phyloP scores from a whole-genome alignment of 92 coral and sea anemone genomes.

The Chrysogorgia sp. region DNA sequence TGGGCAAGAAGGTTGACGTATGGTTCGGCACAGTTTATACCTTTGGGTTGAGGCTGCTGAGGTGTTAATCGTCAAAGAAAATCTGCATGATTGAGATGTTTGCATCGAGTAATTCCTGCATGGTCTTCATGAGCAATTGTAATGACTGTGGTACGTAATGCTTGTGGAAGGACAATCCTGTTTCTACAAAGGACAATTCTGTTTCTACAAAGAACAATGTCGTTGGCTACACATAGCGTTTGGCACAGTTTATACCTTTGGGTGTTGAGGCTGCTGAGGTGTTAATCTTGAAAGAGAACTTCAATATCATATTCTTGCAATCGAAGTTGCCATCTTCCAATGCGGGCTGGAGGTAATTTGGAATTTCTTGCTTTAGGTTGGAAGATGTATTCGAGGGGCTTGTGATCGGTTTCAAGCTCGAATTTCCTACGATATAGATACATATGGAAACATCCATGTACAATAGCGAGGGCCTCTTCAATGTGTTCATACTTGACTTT shows the following conservation, averaged over 20 bases:
- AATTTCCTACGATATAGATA: constrained; percentile 54
- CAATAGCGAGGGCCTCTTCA: constrained; percentile 19
- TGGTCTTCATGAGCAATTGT: constrained; percentile 56
- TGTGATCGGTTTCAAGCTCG: constrained; percentile 57
- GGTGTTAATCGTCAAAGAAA: constrained; percentile 39
- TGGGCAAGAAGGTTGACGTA: constrained; percentile 43
- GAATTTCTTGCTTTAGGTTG: constrained; percentile 46
- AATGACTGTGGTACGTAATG: constrained; percentile 36
- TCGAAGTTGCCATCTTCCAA: too few relatives aligned
- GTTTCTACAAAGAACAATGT: constrained; percentile 38
- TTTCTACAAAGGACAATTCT: constrained; percentile 53
- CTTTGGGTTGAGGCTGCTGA: constrained; percentile 53
- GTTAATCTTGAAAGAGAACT: constrained; percentile 44
- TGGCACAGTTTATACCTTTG: constrained; percentile 37
- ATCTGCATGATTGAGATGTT: constrained; percentile 46
- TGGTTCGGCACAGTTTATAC: constrained; percentile 35
- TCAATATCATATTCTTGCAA: constrained; percentile 60
- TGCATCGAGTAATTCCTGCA: constrained; percentile 58
- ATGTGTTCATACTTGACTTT: constrained; percentile 43
- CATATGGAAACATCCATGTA: constrained; percentile 53
- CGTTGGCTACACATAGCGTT: not conserved
- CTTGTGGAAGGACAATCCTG: constrained; percentile 44
- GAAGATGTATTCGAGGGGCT: constrained; percentile 53
- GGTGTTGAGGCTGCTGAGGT: constrained; percentile 53
- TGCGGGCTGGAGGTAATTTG: too few relatives aligned